phyloP scores from a whole-genome alignment of 2,797 vertebrate genomes.

The Poecilia picta region DNA sequence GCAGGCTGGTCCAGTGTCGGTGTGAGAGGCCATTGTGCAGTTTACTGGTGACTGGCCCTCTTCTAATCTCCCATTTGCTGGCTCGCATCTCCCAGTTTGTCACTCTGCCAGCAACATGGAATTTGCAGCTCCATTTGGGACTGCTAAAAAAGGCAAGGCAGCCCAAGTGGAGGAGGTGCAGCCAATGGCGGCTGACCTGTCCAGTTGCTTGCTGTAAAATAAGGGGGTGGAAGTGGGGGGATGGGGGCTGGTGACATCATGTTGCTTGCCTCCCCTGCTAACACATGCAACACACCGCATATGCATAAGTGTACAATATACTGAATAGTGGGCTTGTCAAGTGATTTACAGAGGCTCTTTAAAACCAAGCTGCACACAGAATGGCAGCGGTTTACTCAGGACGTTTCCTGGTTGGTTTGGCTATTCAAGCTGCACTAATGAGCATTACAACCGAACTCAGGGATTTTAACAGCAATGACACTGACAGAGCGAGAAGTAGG shows the following conservation, averaged over 20 bases:
- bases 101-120: conserved; percentile 88
- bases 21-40: conserved; percentile 64
- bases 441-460: conserved; percentile 39
- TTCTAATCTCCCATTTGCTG: conserved; percentile 88
- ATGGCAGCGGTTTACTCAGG: background rate
- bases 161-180: conserved; percentile 89
- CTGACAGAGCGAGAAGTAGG: conserved; percentile 21
- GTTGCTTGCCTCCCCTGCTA: conserved; percentile 51
- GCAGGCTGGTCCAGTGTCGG: conserved; percentile 44
- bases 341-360: background rate
- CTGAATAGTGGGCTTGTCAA: conserved; percentile 18
- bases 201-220: conserved; percentile 80
- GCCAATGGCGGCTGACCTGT: conserved; percentile 86
- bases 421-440: conserved; percentile 34
- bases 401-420: conserved; percentile 20
- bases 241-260: conserved; percentile 51
- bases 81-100: conserved; percentile 87
- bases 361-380: background rate
- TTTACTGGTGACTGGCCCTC: conserved; percentile 66
- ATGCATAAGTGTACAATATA: background rate
- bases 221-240: conserved; percentile 43
- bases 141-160: conserved; percentile 96
- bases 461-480: conserved; percentile 34
- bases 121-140: conserved; percentile 90
- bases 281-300: conserved; percentile 19